Base-by-base conservation (phyloP, 2,113 vertebrate species). In the Amphiprion ocellaris region DNA sequence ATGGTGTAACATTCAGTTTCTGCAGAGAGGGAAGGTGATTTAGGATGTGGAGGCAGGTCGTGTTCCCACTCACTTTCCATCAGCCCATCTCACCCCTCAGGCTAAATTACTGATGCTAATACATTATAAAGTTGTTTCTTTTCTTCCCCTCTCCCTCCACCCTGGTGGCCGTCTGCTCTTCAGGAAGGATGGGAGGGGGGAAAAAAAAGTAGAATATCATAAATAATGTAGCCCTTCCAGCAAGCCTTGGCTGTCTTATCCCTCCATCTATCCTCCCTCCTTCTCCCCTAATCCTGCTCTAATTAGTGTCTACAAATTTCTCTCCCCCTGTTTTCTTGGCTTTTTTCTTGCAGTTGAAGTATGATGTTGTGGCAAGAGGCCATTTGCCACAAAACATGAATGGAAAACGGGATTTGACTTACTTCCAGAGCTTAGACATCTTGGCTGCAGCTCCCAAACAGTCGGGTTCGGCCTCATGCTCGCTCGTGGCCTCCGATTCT, bases 281-380 rank as follows among this genome's bases (percentile, higher is more conserved):
- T 74, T 63, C 53, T 37, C 54, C 15, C 53, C 46, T 69, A 56
- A 58, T 62, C 62, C 72, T 37, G 37, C 59, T 78, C 69, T 93
- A 93, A 93, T 95, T 92, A 93, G 87, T 84, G 83, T 90, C 91
- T 91, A 89, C 87, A 93, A 87, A 91, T 92, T 89, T 89, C 82
- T 80, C 21, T 4, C 70, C 74, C 72, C 79, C 78, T 90, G 72
- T 78, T 85, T 74, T 67, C 86, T 82, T 77, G 61, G 24, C 5
- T 30, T 41, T 49, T 84, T 80, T 77, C 70, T 58, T 69, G 64
- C 69, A 70, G 60, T 69, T 74, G 55, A 80, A 84, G 81, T 81
- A 68, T 62, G 60, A 83, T 66, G 71, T 67, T 10, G 60, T 91
- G 91, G 89, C 87, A 74, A 16, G 15, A 39, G 53, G 83, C 86